Percentiles rank a stretch among this genome's conserved stretches.
phyloP scores from a whole-genome alignment of 2,113 vertebrate species.

The Melanocharis versteri region DNA sequence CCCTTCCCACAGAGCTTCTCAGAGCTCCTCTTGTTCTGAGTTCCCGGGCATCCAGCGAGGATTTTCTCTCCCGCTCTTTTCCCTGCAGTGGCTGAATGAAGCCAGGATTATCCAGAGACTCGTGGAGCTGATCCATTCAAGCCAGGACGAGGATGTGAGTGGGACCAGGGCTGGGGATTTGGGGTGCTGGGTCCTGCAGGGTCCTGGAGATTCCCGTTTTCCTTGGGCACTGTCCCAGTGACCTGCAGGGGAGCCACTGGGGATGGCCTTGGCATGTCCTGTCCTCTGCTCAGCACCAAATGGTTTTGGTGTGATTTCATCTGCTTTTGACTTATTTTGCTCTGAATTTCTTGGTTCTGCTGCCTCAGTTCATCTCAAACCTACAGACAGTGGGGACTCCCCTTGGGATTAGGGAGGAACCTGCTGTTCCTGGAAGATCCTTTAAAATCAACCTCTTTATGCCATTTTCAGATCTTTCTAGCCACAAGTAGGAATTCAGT shows the following conservation, averaged over 20 bases:
- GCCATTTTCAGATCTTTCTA: background rate
- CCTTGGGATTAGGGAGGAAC: background rate
- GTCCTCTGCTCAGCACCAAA: background rate
- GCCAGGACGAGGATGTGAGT: conserved; percentile 93
- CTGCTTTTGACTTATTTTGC: background rate
- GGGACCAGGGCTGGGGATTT: background rate
- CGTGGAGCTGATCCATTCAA: conserved; percentile 86
- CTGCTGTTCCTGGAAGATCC: background rate
- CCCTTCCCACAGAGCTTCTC: background rate
- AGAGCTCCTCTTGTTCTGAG: background rate
- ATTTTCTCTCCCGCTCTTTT: background rate
- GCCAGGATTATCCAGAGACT: conserved; percentile 90
- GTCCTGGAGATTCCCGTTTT: background rate
- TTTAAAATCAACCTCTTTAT: background rate
- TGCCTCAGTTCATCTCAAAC: background rate
- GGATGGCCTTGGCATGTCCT: background rate
- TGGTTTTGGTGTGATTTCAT: background rate
- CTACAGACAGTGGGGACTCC: accelerated
- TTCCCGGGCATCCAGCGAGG: accelerated
- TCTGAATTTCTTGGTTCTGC: background rate
- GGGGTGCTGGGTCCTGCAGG: background rate
- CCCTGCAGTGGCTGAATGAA: conserved; percentile 89
- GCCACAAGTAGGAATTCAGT: accelerated
- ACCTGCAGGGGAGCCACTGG: background rate
- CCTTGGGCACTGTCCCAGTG: accelerated